Evolutionary conservation across 23 tunicate genomes (phyloP).

Genomic region (Ciona savignyi): DNA sequence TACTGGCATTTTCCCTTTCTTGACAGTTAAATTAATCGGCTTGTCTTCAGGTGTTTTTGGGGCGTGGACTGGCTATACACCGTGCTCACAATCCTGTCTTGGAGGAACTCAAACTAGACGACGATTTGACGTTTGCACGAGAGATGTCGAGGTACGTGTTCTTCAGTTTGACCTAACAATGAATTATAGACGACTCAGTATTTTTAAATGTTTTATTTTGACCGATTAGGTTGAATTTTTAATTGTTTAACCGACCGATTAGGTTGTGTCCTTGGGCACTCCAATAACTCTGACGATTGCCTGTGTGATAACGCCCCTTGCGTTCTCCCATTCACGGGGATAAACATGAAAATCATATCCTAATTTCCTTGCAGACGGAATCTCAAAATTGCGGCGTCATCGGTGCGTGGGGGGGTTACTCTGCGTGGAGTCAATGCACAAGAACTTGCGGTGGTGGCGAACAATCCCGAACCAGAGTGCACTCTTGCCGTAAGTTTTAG

Average conservation of each 20-base stretch:
- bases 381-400: constrained; percentile 48
- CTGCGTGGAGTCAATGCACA: constrained; percentile 64
- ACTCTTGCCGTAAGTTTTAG: constrained; percentile 60
- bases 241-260: too few relatives aligned
- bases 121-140: constrained; percentile 38
- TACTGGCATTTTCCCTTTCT: not conserved
- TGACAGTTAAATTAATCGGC: not conserved
- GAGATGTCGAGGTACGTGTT: not conserved
- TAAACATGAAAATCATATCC: too few relatives aligned
- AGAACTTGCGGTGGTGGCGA: constrained; percentile 57
- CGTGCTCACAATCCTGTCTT: constrained; percentile 52
- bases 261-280: too few relatives aligned
- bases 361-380: constrained; percentile 25
- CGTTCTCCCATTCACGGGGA: too few relatives aligned
- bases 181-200: too few relatives aligned
- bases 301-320: too few relatives aligned
- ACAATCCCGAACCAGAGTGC: constrained; percentile 56
- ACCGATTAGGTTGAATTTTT: too few relatives aligned
- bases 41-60: constrained; percentile 31
- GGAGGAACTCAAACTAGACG: constrained; percentile 55
- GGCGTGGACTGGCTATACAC: constrained; percentile 48
- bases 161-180: too few relatives aligned
- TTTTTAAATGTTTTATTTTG: too few relatives aligned
- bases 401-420: constrained; percentile 79
- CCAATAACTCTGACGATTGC: too few relatives aligned